A percentile compares a stretch with the other conserved stretches of the same genome.
These are phyloP conservation scores for Dromiciops gliroides DNA, from an alignment of 2,113 vertebrate genomes.

Conservation along the genomic window DNA sequence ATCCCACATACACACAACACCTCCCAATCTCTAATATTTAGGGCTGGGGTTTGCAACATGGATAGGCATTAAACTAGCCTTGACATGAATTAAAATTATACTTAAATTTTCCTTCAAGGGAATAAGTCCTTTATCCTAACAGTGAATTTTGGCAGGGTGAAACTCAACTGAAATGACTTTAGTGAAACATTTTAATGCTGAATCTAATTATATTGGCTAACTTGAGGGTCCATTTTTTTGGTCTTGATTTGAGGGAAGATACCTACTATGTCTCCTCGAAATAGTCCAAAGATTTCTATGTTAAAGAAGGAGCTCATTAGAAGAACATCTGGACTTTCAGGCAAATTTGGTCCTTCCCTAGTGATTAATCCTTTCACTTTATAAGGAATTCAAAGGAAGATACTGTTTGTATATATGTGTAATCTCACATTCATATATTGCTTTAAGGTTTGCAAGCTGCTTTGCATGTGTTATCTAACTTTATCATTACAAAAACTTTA, in stretches of 20 bases:
- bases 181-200: constrained; percentile 41
- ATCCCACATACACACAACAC: background rate
- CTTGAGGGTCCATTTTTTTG: constrained; percentile 11
- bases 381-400: constrained; percentile 52
- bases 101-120: constrained; percentile 47
- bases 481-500: background rate
- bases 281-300: constrained; percentile 13
- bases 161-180: constrained; percentile 22
- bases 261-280: constrained; percentile 27
- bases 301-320: constrained; percentile 48
- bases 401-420: background rate
- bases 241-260: background rate
- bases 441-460: background rate
- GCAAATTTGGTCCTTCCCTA: constrained; percentile 23
- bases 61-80: constrained; percentile 41
- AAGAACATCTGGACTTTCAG: constrained; percentile 32
- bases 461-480: background rate
- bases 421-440: background rate
- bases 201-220: constrained; percentile 45
- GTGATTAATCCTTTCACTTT: constrained; percentile 57
- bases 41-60: constrained; percentile 27
- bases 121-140: constrained; percentile 63
- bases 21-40: constrained; percentile 45
- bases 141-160: constrained; percentile 35
- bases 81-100: constrained; percentile 49